A percentile compares a stretch with the other conserved stretches of the same genome.
Conservation (phyloP, 53 echinoderm and acorn worm species). For the Stichopus horrens region DNA sequence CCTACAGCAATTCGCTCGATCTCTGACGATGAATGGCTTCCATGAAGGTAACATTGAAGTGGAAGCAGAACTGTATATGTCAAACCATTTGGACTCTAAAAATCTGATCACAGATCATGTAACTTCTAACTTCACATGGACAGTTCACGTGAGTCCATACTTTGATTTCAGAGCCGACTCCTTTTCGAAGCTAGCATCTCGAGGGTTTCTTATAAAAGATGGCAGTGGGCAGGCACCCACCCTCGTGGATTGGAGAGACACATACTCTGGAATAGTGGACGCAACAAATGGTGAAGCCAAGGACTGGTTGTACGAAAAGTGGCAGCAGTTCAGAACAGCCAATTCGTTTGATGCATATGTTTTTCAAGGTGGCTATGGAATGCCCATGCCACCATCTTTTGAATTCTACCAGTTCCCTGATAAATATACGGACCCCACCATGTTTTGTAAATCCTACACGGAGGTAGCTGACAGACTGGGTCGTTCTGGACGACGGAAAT, state of each 20-base stretch:
- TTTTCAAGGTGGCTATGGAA: conserved; percentile 33
- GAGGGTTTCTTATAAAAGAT: conserved; percentile 38
- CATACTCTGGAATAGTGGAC: conserved; percentile 16
- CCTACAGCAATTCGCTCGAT: neutral
- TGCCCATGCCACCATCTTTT: conserved; percentile 16
- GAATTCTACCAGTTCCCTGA: neutral
- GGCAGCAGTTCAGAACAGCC: neutral
- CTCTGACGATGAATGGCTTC: neutral
- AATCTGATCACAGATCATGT: neutral
- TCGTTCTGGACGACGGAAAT: conserved; percentile 66
- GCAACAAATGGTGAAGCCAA: neutral
- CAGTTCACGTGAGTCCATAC: conserved; percentile 16
- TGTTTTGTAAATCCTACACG: conserved; percentile 73
- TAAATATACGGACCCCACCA: conserved; percentile 55
- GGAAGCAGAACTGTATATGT: neutral
- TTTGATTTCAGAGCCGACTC: conserved; percentile 7
- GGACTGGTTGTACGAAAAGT: conserved; percentile 20
- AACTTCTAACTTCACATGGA: neutral
- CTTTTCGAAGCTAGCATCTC: neutral
- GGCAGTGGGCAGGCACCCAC: conserved; percentile 5
- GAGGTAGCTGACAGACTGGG: conserved; percentile 60
- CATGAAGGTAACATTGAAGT: conserved; percentile 9
- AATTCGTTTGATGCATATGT: conserved; percentile 2
- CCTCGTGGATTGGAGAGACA: conserved; percentile 3
- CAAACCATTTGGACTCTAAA: neutral